Evolutionary conservation across 1,140 invertebrate genomes (phyloP).

Genomic region (Hycleus phaleratus): DNA sequence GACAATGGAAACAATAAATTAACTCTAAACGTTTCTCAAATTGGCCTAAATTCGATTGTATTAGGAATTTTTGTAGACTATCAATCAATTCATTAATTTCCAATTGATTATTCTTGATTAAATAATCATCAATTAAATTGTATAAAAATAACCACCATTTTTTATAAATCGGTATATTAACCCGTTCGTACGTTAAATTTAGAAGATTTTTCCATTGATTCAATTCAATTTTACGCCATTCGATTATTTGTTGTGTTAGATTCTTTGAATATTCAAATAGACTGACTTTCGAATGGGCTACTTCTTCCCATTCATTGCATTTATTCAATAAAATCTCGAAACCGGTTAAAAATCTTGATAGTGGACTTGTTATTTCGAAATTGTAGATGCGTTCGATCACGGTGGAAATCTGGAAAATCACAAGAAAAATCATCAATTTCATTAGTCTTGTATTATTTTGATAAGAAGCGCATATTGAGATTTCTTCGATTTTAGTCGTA

Average conservation of each 20-base stretch:
- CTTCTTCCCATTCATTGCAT: constrained; percentile 84
- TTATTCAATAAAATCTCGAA: constrained; percentile 81
- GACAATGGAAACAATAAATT: constrained; percentile 69
- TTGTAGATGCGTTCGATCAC: constrained; percentile 69
- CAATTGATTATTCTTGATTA: constrained; percentile 27
- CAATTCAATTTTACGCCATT: constrained; percentile 89
- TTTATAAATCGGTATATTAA: background rate
- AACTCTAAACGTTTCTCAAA: constrained; percentile 73
- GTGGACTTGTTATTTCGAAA: constrained; percentile 70
- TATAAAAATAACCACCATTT: constrained; percentile 92
- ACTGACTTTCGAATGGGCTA: constrained; percentile 80
- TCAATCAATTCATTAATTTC: constrained; percentile 41
- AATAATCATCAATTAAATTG: constrained; percentile 43
- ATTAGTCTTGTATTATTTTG: background rate
- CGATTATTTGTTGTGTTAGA: constrained; percentile 74
- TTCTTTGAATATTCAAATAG: constrained; percentile 60
- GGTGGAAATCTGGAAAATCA: constrained; percentile 31
- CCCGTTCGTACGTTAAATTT: constrained; percentile 49
- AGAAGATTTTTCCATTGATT: constrained; percentile 76
- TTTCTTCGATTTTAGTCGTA: too few relatives aligned
- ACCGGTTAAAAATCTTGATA: constrained; percentile 84
- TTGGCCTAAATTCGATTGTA: constrained; percentile 74
- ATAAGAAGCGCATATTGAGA: too few relatives aligned
- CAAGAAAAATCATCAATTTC: background rate
- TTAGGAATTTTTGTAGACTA: constrained; percentile 75